Percentiles rank a stretch among this genome's conserved stretches.
Evolutionary conservation across 1,140 invertebrate genomes (phyloP).

Genomic region (Portunus trituberculatus): DNA sequence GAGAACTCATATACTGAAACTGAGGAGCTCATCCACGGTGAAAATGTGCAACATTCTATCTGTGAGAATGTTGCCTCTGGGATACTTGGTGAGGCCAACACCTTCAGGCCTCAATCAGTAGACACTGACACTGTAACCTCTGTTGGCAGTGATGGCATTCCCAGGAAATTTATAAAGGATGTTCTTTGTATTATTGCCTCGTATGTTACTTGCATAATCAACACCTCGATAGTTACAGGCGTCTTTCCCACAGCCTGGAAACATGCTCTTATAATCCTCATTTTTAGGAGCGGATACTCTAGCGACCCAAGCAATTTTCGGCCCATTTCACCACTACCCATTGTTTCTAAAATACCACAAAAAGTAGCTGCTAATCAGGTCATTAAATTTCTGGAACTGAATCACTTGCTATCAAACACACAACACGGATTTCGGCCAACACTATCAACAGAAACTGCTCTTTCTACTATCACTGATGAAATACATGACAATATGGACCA

Average conservation of each 20-base stretch:
- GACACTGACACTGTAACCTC: too few species aligned
- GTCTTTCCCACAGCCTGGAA: slow-evolving; percentile 28
- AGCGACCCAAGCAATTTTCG: neutral
- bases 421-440: neutral
- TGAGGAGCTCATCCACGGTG: too few species aligned
- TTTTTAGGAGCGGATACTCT: slow-evolving; percentile 3
- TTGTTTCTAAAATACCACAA: neutral
- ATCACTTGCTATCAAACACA: neutral
- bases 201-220: slow-evolving; percentile 20
- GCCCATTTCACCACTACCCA: neutral
- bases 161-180: too few species aligned
- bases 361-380: slow-evolving; percentile 14
- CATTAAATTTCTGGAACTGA: neutral
- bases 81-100: too few species aligned
- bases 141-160: too few species aligned
- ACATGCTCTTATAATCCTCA: neutral
- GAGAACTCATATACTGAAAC: too few species aligned
- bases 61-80: too few species aligned
- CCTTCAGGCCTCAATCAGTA: too few species aligned
- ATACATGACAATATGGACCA: neutral
- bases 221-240: neutral
- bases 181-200: too few species aligned
- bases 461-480: neutral
- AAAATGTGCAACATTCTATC: too few species aligned
- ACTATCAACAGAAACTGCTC: slow-evolving; percentile 28